Evolutionary conservation across 1,140 invertebrate genomes (phyloP).

Genomic region (Antheraea pernyi): DNA sequence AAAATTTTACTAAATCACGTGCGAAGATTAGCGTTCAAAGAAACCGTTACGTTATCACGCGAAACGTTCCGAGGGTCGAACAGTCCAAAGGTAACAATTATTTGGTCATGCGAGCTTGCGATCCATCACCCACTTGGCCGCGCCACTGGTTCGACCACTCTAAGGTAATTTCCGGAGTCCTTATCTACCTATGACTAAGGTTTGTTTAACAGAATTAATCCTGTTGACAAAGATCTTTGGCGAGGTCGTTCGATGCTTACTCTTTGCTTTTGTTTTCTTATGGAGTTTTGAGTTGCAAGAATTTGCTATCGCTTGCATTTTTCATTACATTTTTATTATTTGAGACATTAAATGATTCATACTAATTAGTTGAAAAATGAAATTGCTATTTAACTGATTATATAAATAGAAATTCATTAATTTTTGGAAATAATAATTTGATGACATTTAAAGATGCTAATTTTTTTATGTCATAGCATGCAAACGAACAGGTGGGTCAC

Average conservation of each 20-base stretch:
- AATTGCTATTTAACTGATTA: too few species aligned
- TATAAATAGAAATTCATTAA: too few species aligned
- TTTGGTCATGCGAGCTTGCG: slow-evolving; percentile 65
- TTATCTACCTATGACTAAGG: slow-evolving; percentile 63
- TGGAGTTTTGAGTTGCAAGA: background rate
- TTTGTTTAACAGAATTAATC: slow-evolving; percentile 73
- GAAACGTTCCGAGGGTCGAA: slow-evolving; percentile 34
- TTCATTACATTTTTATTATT: background rate
- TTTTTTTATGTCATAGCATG: too few species aligned
- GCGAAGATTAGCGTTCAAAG: slow-evolving; percentile 41
- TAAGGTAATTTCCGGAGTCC: slow-evolving; percentile 72
- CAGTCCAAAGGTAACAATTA: slow-evolving; percentile 70
- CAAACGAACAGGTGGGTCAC: too few species aligned
- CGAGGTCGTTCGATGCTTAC: slow-evolving; percentile 29
- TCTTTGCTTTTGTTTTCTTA: slow-evolving; percentile 19
- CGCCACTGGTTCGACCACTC: slow-evolving; percentile 60
- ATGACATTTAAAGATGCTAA: too few species aligned
- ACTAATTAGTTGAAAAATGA: too few species aligned
- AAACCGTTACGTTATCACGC: slow-evolving; percentile 48
- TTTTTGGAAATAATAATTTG: too few species aligned
- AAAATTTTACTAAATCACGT: background rate
- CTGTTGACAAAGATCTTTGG: slow-evolving; percentile 59
- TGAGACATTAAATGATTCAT: background rate
- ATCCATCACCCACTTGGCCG: slow-evolving; percentile 69
- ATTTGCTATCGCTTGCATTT: background rate